Conservation (phyloP, 2,113 vertebrate genomes). For the Chaenogobius annularis region DNA sequence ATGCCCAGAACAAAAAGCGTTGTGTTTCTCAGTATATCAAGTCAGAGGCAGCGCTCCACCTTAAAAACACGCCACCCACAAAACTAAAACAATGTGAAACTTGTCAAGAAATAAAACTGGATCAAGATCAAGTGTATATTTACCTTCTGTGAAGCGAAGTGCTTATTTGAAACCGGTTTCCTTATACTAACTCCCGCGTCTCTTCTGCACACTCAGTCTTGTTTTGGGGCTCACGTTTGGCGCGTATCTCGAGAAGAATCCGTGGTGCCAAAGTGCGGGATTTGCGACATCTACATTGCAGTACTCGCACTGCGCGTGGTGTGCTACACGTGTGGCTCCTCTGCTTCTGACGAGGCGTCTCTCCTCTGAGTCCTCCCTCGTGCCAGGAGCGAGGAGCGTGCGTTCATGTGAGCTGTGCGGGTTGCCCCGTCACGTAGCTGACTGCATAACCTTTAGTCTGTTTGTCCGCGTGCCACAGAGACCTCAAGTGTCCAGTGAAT, state of each 20-base stretch:
- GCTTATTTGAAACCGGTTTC: background rate
- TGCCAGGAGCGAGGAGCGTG: background rate
- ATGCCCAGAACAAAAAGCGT: background rate
- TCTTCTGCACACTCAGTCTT: background rate
- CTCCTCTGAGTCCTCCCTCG: background rate
- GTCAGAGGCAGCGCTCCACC: background rate
- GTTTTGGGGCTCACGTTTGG: slow-evolving; percentile 33
- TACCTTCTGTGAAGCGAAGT: slow-evolving; percentile 59
- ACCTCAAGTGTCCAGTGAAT: slow-evolving; percentile 1
- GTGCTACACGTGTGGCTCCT: slow-evolving; percentile 32
- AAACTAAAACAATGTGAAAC: background rate
- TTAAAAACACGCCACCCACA: background rate
- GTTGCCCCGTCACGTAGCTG: slow-evolving; percentile 2
- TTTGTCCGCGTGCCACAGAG: slow-evolving; percentile 3
- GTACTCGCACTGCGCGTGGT: slow-evolving; percentile 21
- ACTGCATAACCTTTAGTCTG: slow-evolving; percentile 2
- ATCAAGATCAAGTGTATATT: background rate
- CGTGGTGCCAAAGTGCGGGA: slow-evolving; percentile 3
- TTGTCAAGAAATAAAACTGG: background rate
- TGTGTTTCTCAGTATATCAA: background rate
- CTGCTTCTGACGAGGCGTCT: slow-evolving; percentile 15
- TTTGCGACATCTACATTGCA: slow-evolving; percentile 25
- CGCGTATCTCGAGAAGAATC: slow-evolving; percentile 21
- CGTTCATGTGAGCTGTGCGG: background rate
- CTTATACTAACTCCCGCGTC: background rate